Base-by-base conservation (phyloP, 2,888 invertebrate genomes). In the Nemotelus nigrinus region DNA sequence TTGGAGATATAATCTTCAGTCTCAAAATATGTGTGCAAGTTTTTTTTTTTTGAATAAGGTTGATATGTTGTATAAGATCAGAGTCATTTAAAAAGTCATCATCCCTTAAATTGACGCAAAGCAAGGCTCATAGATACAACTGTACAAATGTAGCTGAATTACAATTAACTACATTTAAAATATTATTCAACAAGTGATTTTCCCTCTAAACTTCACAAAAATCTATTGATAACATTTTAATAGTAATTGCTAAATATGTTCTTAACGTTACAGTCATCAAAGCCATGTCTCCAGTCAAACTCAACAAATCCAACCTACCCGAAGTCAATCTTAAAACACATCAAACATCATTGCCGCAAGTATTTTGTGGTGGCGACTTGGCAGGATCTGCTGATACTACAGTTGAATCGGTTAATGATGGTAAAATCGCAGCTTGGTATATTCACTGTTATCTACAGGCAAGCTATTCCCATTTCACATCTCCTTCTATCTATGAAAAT, bases 341-440 rank as follows among this genome's bases (percentile, higher is more conserved):
- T 94, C 91, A 92, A 85, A 93, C 93, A 25, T 93, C 92, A 67
- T 91, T 92, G 80, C 90, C 92, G 0, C 91, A 91, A 82, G 94
- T 98, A 7, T 99, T 97, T 87, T 92, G 96, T 82, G 99, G 99
- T 1, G 99, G 99, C 0, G 99, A 99, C 87, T 85, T 98, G 63
- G 98, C 96, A 0, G 98, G 98, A 0, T 91, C 95, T 55, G 95
- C 98, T 0, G 97, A 98, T 87, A 99, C 99, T 0, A 99, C 99
- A 0, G 99, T 99, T 0, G 99, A 99, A 87, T 94, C 98, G 0
- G 98, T 97, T 0, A 99, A 99, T 85, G 99, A 99, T 87, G 99
- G 99, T 50, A 99, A 99, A 89, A 95, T 94, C 0, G 98, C 98
- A 0, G 96, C 98, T 2, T 98, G 97, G 98, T 91, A 90, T 82